Evolutionary conservation across 2,888 invertebrate genomes (phyloP), one percentile per base, ranked within the genome.

Genomic region (Mimas tiliae): DNA sequence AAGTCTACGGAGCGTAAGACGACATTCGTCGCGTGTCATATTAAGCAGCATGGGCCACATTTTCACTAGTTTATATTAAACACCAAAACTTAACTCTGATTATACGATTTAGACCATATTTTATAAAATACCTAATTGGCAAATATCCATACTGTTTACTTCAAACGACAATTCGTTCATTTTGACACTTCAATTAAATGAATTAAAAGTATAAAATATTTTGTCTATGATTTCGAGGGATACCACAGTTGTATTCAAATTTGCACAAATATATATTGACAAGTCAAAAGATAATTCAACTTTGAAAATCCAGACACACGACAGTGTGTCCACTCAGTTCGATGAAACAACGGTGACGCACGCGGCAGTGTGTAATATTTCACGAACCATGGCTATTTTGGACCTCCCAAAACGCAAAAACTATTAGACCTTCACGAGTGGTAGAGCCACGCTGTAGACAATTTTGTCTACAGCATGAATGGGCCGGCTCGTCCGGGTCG

Each of bases 1-100:
- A 84, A 98, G 95, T 94, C 97, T 96, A 83, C 98, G 95, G 85
- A 98, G 95, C 93, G 96, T 96, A 84, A 97, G 96, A 89, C 97
- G 96, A 90, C 97, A 98, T 91, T 98, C 98, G 91, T 98, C 98
- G 86, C 96, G 96, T 80, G 96, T 96, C 96, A 98, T 96, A 93
- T 98, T 97, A 77, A 97, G 93, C 73, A 96, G 94, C 90, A 95
- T 93, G 73, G 97, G 97, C 96, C 94, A 94, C 94, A 94, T 94
- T 81, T 86, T 92, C 72, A 81, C 75, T 77, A 72, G 79, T 82
- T 83, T 81, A 71, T 79, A 78, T 78, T 82, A 69, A 81, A 83
- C 87, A 87, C 85, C 77, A 76, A 77, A 81, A 84, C 80, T 80
- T 75, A 77, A 84, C 79, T 80, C 79, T 82, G 79, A 85, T 86